Evolutionary conservation across 53 echinoderm and acorn worm genomes (phyloP).

Genomic region (Echinarachnius parma): DNA sequence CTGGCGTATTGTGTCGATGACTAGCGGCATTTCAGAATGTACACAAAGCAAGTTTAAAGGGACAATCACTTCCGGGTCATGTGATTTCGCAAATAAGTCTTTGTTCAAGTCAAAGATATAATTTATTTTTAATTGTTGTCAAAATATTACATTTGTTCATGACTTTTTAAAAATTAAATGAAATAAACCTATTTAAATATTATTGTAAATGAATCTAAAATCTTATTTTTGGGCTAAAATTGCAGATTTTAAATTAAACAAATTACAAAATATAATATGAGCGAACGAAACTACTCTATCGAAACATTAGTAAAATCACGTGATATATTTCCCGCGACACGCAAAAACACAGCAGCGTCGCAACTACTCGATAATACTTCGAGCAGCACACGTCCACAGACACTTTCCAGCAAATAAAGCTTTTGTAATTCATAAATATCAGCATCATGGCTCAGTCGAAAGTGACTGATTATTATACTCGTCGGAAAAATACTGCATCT

Average conservation of each 20-base stretch:
- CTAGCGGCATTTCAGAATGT: too few relatives aligned
- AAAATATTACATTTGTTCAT: not conserved
- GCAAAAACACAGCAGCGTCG: not conserved
- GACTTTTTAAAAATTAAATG: not conserved
- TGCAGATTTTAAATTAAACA: not conserved
- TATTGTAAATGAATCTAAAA: not conserved
- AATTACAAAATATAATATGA: not conserved
- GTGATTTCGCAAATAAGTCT: not conserved
- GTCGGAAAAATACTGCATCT: constrained; percentile 47
- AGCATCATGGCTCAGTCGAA: constrained; percentile 73
- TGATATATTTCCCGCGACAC: constrained; percentile 3
- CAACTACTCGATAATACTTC: too few relatives aligned
- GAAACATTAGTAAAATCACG: constrained; percentile 2
- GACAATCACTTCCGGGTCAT: constrained; percentile 1
- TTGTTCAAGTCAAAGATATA: not conserved
- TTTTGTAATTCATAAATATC: not conserved
- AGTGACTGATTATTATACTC: constrained; percentile 77
- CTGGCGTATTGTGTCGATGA: too few relatives aligned
- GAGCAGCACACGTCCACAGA: too few relatives aligned
- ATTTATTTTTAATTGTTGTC: not conserved
- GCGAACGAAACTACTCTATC: not conserved
- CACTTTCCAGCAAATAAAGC: not conserved
- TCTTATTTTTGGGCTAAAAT: too few relatives aligned
- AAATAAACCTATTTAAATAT: not conserved
- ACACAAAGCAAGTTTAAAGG: not conserved